A percentile compares a stretch with the other conserved stretches of the same genome.
Evolutionary conservation across 2,797 vertebrate species (phyloP).

Genomic region (Mycteria americana): DNA sequence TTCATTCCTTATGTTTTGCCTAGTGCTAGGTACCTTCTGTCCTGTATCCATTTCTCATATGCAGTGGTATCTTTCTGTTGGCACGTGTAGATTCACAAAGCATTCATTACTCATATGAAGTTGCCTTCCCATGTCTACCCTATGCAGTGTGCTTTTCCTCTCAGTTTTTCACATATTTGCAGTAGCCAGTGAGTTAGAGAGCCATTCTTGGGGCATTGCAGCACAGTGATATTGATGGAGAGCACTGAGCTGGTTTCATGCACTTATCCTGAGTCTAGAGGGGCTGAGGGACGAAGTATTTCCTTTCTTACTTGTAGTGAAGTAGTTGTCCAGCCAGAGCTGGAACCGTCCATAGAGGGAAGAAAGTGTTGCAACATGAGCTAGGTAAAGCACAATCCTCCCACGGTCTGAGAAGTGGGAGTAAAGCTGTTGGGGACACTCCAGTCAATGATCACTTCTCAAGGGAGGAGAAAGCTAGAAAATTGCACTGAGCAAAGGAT

Average conservation of each 20-base stretch:
- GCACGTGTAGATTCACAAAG: neutral
- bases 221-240: neutral
- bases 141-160: neutral
- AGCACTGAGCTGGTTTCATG: neutral
- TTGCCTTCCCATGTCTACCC: neutral
- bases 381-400: neutral
- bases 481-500: neutral
- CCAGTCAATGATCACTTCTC: neutral
- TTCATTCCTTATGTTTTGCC: neutral
- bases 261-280: neutral
- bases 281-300: neutral
- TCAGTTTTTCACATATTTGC: neutral
- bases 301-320: neutral
- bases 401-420: neutral
- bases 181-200: neutral
- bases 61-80: neutral
- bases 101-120: neutral
- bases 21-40: neutral
- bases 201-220: neutral
- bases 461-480: neutral
- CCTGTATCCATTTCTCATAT: neutral
- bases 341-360: neutral
- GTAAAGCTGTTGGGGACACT: neutral
- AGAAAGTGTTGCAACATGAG: neutral
- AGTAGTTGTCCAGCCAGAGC: neutral